Evolutionary conservation across 1,140 invertebrate species (phyloP).

Genomic region (Pseudoatta argentina): DNA sequence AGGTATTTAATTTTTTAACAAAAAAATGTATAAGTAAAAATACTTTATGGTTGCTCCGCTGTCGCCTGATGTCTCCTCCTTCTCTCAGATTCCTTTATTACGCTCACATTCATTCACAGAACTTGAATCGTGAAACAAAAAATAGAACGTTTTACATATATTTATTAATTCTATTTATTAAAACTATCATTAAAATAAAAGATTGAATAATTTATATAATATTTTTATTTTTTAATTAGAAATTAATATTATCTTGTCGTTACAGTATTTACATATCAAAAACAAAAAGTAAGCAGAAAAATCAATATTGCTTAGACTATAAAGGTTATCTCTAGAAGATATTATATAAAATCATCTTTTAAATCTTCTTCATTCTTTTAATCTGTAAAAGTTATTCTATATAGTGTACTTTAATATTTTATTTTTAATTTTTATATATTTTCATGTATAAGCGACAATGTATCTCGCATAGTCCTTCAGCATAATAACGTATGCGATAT

Average conservation of each 20-base stretch:
- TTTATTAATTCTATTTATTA: not conserved
- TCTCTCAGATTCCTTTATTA: no score
- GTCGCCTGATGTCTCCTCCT: no score
- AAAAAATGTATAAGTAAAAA: no score
- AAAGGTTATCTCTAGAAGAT: not conserved
- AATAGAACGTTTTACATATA: no score
- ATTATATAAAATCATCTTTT: not conserved
- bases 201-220: not conserved
- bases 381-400: not conserved
- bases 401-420: not conserved
- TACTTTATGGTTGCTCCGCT: no score
- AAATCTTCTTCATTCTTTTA: not conserved
- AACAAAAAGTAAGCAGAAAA: not conserved
- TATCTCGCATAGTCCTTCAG: not conserved
- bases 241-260: not conserved
- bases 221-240: slow-evolving; percentile 9
- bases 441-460: not conserved
- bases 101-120: no score
- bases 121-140: no score
- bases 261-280: not conserved
- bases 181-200: not conserved
- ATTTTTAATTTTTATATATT: not conserved
- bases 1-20: no score
- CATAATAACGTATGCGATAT: not conserved
- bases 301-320: not conserved